These are phyloP conservation scores for Ephialtes manifestator DNA, from an alignment of 2,888 invertebrate genomes.

Conservation along the genomic window DNA sequence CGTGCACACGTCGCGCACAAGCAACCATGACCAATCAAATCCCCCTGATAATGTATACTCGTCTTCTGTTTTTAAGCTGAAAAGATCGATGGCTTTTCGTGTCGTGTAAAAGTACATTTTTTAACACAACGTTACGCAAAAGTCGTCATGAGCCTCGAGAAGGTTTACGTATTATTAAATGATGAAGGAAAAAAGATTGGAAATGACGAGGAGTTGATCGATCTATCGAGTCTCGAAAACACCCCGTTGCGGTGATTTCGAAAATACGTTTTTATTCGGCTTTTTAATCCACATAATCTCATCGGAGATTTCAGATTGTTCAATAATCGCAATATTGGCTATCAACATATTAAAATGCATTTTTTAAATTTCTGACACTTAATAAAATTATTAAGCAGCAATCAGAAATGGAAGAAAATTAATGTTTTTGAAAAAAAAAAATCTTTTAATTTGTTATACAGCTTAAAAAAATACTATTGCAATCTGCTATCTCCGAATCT, in stretches of 20 bases:
- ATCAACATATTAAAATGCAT: neutral
- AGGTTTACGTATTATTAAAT: conserved; percentile 30
- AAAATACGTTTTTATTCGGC: conserved; percentile 45
- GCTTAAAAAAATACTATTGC: conserved; percentile 31
- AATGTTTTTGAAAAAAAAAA: neutral
- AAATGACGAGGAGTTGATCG: conserved; percentile 32
- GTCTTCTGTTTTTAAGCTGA: conserved; percentile 2
- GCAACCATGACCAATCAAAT: conserved; percentile 76
- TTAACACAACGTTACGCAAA: conserved; percentile 12
- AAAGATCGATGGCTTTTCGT: conserved; percentile 1
- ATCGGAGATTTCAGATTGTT: conserved; percentile 33
- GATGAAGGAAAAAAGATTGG: conserved; percentile 1
- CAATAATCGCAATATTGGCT: neutral
- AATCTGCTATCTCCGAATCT: conserved; percentile 19
- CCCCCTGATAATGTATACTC: conserved; percentile 24
- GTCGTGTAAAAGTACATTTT: neutral
- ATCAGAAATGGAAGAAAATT: conserved; percentile 1
- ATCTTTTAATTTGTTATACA: neutral
- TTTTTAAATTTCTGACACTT: neutral
- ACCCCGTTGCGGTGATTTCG: neutral
- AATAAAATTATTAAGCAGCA: conserved; percentile 38
- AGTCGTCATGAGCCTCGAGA: conserved; percentile 26
- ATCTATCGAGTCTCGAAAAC: conserved; percentile 15
- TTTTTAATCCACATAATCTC: conserved; percentile 41
- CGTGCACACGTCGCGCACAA: conserved; percentile 63